A percentile compares a stretch with the other conserved stretches of the same genome.
Conservation (phyloP, 2,797 vertebrate genomes). For the Enteromius fasciolatus region DNA sequence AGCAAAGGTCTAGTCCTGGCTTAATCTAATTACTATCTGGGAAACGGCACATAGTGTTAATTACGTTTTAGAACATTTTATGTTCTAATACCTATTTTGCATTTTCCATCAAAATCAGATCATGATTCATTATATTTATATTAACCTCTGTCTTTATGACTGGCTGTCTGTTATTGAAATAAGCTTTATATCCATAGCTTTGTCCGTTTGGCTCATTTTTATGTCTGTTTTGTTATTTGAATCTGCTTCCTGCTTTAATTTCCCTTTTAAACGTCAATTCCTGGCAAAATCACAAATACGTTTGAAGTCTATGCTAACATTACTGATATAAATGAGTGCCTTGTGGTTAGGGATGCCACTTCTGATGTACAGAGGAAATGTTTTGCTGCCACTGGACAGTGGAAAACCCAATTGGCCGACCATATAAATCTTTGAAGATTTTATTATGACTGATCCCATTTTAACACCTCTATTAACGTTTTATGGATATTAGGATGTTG, state of each 20-base stretch:
- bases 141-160: not conserved
- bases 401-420: constrained; percentile 40
- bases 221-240: constrained; percentile 2
- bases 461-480: constrained; percentile 5
- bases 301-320: not conserved
- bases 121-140: not conserved
- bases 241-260: constrained; percentile 12
- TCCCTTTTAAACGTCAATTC: not conserved
- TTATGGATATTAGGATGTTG: constrained; percentile 18
- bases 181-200: not conserved
- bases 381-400: constrained; percentile 27
- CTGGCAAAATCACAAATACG: not conserved
- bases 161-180: not conserved
- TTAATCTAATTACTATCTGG: too few species aligned
- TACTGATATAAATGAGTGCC: not conserved
- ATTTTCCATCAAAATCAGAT: not conserved
- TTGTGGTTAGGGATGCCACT: not conserved
- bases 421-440: constrained; percentile 42
- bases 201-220: not conserved
- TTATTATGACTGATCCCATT: not conserved
- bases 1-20: too few species aligned
- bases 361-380: constrained; percentile 25
- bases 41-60: too few species aligned
- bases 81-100: not conserved
- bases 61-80: not conserved